Conservation (phyloP, 2,113 vertebrate genomes). For the Sula dactylatra region DNA sequence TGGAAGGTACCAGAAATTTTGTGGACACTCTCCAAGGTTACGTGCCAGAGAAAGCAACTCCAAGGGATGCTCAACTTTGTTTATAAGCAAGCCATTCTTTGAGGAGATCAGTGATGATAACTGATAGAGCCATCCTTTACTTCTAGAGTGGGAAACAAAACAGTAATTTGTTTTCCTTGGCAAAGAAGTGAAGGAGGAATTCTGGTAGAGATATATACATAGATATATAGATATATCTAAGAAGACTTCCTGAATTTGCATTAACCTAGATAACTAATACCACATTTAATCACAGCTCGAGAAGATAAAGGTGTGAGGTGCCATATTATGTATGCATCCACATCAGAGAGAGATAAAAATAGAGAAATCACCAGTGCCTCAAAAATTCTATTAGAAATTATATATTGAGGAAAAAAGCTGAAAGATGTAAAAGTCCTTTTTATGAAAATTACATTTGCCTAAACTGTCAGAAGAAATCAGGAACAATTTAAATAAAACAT, state of each 20-base stretch:
- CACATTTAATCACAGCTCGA: background rate
- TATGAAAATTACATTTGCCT: constrained; percentile 34
- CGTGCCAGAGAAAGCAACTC: background rate
- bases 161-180: background rate
- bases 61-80: background rate
- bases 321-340: background rate
- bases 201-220: background rate
- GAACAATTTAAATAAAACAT: constrained; percentile 50
- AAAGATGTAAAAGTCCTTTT: constrained; percentile 3
- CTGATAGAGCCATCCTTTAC: background rate
- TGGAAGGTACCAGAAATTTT: background rate
- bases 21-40: background rate
- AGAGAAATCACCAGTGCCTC: background rate
- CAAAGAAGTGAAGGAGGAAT: background rate
- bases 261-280: background rate
- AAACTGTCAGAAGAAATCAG: constrained; percentile 43
- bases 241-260: background rate
- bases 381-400: background rate
- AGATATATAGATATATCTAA: background rate
- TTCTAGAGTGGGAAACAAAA: background rate
- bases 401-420: background rate
- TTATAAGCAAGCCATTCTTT: background rate
- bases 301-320: background rate
- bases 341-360: background rate
- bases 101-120: background rate